phyloP scores from a whole-genome alignment of 2,113 vertebrate genomes.

The Cranoglanis bouderius region DNA sequence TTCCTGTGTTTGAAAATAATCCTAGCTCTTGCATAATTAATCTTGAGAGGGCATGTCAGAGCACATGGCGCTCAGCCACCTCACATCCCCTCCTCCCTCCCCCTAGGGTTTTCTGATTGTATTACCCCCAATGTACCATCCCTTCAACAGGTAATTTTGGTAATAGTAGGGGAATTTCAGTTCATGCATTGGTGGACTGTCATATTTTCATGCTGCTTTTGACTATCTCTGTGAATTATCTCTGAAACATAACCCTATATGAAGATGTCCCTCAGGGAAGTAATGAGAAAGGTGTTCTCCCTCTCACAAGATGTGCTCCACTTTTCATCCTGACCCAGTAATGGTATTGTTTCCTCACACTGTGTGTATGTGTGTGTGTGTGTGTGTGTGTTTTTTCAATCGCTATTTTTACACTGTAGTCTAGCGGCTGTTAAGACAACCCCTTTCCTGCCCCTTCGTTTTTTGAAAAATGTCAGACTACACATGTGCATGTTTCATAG shows the following conservation, averaged over 20 bases:
- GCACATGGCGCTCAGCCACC: conserved; percentile 39
- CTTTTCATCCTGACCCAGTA: conserved; percentile 63
- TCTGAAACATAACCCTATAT: conserved; percentile 9
- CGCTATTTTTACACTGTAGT: conserved; percentile 62
- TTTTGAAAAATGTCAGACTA: conserved; percentile 44
- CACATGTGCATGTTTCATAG: conserved; percentile 41
- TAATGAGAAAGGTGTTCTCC: conserved; percentile 50
- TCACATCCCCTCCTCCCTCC: conserved; percentile 36
- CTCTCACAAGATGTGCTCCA: conserved; percentile 60
- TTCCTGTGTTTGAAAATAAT: conserved; percentile 51
- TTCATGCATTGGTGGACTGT: neutral
- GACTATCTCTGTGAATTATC: conserved; percentile 28
- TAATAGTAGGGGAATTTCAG: conserved; percentile 20
- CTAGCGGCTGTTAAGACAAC: conserved; percentile 36
- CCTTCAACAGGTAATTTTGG: conserved; percentile 49
- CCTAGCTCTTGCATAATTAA: conserved; percentile 51
- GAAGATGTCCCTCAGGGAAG: conserved; percentile 33
- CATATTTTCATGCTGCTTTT: conserved; percentile 15
- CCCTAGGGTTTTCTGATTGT: conserved; percentile 40
- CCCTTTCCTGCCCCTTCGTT: conserved; percentile 19
- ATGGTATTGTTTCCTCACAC: conserved; percentile 58
- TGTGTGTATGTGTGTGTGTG: conserved; percentile 6
- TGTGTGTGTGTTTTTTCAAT: neutral
- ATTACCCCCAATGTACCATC: conserved; percentile 35
- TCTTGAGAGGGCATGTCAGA: conserved; percentile 48